Conservation (phyloP, 2,113 vertebrate species). For the Seriola dumerili region DNA sequence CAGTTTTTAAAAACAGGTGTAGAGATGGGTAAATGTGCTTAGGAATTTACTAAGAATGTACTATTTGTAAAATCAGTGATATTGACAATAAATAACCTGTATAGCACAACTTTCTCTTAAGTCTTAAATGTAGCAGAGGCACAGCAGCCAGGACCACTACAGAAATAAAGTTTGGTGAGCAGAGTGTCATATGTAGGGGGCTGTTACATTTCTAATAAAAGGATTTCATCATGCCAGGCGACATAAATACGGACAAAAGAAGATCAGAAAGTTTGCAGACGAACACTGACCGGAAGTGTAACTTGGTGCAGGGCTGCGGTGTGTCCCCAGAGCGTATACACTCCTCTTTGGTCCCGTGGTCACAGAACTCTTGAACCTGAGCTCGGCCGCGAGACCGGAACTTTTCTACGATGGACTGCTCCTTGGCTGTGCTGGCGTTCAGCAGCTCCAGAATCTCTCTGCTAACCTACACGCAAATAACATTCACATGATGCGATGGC, state of each 20-base stretch:
- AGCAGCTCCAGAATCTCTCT: constrained; percentile 94
- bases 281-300: constrained; percentile 90
- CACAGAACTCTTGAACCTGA: constrained; percentile 96
- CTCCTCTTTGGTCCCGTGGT: constrained; percentile 95
- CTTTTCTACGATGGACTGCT: constrained; percentile 96
- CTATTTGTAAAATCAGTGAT: not conserved
- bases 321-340: constrained; percentile 89
- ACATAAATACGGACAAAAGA: not conserved
- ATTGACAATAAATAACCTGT: too few relatives aligned
- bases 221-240: not conserved
- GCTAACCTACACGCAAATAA: constrained; percentile 85
- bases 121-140: too few relatives aligned
- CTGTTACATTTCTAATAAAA: not conserved
- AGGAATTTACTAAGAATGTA: too few relatives aligned
- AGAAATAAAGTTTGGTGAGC: too few relatives aligned
- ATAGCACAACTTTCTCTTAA: too few relatives aligned
- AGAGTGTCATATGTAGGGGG: not conserved
- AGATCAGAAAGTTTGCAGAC: not conserved
- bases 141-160: too few relatives aligned
- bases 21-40: not conserved
- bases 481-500: not conserved
- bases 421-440: constrained; percentile 93
- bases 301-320: constrained; percentile 90
- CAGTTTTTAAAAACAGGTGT: not conserved
- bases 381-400: constrained; percentile 93